Evolutionary conservation across 1,140 invertebrate species (phyloP).

Genomic region (Drosophila virilis): DNA sequence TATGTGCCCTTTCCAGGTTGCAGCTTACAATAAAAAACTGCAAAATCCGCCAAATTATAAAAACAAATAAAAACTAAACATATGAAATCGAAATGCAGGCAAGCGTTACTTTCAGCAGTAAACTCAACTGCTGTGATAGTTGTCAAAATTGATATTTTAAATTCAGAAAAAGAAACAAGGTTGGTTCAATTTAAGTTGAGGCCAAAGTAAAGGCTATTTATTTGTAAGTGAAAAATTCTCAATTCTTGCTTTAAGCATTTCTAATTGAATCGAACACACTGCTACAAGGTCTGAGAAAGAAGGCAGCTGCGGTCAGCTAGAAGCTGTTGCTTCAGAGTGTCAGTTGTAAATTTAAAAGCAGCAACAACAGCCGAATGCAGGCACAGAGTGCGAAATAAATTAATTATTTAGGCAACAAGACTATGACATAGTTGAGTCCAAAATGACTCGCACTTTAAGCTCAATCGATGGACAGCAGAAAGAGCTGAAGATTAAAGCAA

Average conservation of each 20-base stretch:
- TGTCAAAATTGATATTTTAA: no score
- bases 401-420: conserved; percentile 48
- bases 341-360: conserved; percentile 28
- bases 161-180: neutral
- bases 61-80: neutral
- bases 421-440: conserved; percentile 10
- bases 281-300: conserved; percentile 34
- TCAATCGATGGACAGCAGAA: neutral
- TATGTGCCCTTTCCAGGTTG: no score
- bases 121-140: no score
- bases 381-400: conserved; percentile 24
- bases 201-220: neutral
- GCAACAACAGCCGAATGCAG: conserved; percentile 15
- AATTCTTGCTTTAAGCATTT: conserved; percentile 19
- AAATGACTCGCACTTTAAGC: neutral
- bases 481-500: neutral
- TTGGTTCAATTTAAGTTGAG: neutral
- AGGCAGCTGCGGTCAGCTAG: conserved; percentile 40
- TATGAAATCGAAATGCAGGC: neutral
- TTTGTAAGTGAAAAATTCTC: neutral
- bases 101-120: no score
- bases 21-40: neutral
- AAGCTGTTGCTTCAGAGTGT: neutral
- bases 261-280: conserved; percentile 7
- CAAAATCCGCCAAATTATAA: neutral